Evolutionary conservation across 2,113 vertebrate genomes (phyloP), one percentile per base, ranked within the genome.

Genomic region (Rhodinocichla rosea): DNA sequence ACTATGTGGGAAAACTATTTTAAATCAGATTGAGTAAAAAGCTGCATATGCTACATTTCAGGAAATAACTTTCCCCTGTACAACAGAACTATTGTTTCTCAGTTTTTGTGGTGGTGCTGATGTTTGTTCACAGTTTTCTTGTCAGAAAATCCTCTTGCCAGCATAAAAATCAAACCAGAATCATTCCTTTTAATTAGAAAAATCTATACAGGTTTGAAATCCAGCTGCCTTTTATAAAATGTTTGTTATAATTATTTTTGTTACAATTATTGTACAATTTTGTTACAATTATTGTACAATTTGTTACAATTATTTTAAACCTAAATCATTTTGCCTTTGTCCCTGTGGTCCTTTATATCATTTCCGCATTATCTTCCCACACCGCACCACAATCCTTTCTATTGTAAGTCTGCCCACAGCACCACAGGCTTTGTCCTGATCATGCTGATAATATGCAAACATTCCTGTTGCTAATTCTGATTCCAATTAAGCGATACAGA

Each of bases 401-500:
- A 56, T 69, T 85, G 32, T 87, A 20, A 65, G 30, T 49, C 35
- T 87, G 40, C 22, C 57, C 39, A 63, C 12, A 89, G 50, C 69
- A 83, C n/a, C 64, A 37, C 44, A 88, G 74, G 55, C 52, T 95
- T 92, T 90, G 21, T 91, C 67, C 45, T 82, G 83, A 87, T 86
- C 77, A 19, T 68, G 60, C 65, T 89, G 90, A 94, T 89, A 91
- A 88, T 57, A 86, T 80, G 15, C 49, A 87, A 24, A 32, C 28
- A 80, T 92, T 80, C 42, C 26, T 75, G 59, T 67, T 83, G 57
- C 47, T 92, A 92, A 80, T 89, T 92, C 69, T 94, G 60, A 92
- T 92, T 92, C 86, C 57, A 82, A n/a, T 87, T 94, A 95, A 93
- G 63, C 73, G 69, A 92, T 87, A 92, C 40, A 81, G 37, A 95